These are phyloP conservation scores for Dermatophagoides farinae DNA, from an alignment of 1,140 invertebrate species.

Conservation along the genomic window DNA sequence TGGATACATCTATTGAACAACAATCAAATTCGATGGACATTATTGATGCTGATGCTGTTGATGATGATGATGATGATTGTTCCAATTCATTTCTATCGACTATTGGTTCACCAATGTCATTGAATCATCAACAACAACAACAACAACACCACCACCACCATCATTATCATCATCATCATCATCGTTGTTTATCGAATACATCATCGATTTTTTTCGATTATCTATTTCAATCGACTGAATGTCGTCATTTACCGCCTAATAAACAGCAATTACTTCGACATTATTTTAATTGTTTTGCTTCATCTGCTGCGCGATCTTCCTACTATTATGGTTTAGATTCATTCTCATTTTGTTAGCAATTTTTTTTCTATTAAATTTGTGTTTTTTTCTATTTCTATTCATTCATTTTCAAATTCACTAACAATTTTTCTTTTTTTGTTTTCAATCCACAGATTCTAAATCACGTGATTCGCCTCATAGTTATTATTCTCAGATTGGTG, in stretches of 20 bases:
- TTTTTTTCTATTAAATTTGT: neutral
- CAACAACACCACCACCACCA: neutral
- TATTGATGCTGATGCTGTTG: too few relatives aligned
- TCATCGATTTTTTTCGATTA: slow-evolving; percentile 2
- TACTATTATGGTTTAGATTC: neutral
- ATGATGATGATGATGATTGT: too few relatives aligned
- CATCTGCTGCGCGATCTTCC: neutral
- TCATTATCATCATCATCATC: neutral
- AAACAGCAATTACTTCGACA: slow-evolving; percentile 6
- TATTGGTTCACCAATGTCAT: too few relatives aligned
- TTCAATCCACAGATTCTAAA: neutral
- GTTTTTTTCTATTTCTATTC: neutral
- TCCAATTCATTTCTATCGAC: too few relatives aligned
- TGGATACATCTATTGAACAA: too few relatives aligned
- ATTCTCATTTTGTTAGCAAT: too few relatives aligned
- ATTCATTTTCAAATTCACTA: neutral
- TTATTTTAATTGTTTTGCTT: slow-evolving; percentile 1
- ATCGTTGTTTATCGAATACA: neutral
- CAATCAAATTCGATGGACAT: too few relatives aligned
- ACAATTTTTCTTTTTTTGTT: neutral
- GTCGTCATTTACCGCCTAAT: neutral
- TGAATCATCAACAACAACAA: neutral
- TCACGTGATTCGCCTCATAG: slow-evolving; percentile 4
- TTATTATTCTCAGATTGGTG: neutral
- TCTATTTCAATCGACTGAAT: slow-evolving; percentile 2